Conservation (phyloP, 53 echinoderm and acorn worm species). For the Stichopus horrens region DNA sequence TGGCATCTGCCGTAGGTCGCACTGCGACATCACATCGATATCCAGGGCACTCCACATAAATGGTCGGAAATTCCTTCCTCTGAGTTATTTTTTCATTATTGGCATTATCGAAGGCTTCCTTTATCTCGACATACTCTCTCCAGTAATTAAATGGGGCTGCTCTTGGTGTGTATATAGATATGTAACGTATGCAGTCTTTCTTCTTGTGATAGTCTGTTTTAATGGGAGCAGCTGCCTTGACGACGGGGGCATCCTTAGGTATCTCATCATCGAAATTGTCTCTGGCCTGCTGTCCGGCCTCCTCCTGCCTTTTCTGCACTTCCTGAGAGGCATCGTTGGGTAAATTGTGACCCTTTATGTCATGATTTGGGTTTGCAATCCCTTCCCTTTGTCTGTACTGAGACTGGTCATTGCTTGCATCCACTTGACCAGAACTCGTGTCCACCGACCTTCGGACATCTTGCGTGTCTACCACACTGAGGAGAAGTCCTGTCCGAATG, state of each 20-base stretch:
- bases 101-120: conserved; percentile 59
- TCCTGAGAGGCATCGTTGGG: conserved; percentile 24
- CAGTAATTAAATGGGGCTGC: conserved; percentile 68
- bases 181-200: conserved; percentile 58
- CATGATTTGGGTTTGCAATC: background rate
- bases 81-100: conserved; percentile 53
- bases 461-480: conserved; percentile 1
- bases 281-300: background rate
- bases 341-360: background rate
- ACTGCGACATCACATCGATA: conserved; percentile 68
- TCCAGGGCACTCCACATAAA: conserved; percentile 66
- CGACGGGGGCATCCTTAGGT: conserved; percentile 3
- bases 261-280: background rate
- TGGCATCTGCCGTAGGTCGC: conserved; percentile 59
- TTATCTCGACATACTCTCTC: conserved; percentile 68
- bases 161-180: conserved; percentile 61
- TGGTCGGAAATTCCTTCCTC: conserved; percentile 50
- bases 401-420: conserved; percentile 14
- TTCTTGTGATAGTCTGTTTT: conserved; percentile 14
- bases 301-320: background rate
- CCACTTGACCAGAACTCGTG: background rate
- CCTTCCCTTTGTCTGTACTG: conserved; percentile 1
- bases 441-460: conserved; percentile 20
- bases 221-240: background rate
- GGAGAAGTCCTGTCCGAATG: conserved; percentile 45